phyloP scores from a whole-genome alignment of 2,797 vertebrate species.

The Hipposideros larvatus region DNA sequence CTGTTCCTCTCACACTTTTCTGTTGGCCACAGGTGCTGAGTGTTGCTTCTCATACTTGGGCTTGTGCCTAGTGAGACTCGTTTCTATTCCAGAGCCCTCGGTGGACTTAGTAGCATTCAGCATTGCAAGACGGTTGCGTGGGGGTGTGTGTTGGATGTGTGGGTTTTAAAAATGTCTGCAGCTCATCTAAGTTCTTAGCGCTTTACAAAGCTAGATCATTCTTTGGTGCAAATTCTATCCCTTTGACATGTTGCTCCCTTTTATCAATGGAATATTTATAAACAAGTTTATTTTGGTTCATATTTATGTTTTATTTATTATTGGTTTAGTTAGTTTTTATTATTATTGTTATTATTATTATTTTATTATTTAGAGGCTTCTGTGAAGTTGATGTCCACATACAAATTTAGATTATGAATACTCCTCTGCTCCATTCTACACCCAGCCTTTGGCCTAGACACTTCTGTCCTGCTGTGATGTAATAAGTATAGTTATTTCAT shows the following conservation, averaged over 20 bases:
- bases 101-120: constrained; percentile 77
- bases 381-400: background rate
- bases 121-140: constrained; percentile 71
- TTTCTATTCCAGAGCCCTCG: constrained; percentile 75
- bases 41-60: constrained; percentile 82
- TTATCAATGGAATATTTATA: constrained; percentile 44
- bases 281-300: constrained; percentile 36
- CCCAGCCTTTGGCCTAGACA: background rate
- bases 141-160: constrained; percentile 70
- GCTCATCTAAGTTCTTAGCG: constrained; percentile 69
- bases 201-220: constrained; percentile 64
- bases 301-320: constrained; percentile 54
- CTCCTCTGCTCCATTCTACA: background rate
- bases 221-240: constrained; percentile 49
- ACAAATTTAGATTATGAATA: background rate
- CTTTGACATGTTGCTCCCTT: constrained; percentile 64
- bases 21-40: constrained; percentile 83
- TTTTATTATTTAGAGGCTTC: constrained; percentile 35
- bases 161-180: constrained; percentile 74
- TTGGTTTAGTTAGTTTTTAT: background rate
- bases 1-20: constrained; percentile 82
- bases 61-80: constrained; percentile 77
- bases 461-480: background rate
- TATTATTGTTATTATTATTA: constrained; percentile 5
- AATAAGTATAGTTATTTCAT: background rate